A percentile compares a stretch with the other conserved stretches of the same genome.
These are phyloP conservation scores for Tachina lurida DNA, from an alignment of 2,888 invertebrate genomes.

Conservation along the genomic window DNA sequence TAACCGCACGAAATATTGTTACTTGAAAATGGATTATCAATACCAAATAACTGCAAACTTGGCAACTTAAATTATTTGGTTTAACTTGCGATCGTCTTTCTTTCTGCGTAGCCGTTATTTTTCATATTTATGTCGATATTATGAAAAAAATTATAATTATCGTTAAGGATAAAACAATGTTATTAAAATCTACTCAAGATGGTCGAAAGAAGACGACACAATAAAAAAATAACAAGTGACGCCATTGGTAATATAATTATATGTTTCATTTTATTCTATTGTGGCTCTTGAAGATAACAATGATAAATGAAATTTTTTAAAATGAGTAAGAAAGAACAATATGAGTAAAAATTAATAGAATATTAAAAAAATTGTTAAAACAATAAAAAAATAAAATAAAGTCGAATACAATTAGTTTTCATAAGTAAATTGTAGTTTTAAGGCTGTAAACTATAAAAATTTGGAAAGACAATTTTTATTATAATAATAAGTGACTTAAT, in stretches of 20 bases:
- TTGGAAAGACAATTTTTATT: not conserved
- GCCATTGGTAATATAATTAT: slow-evolving; percentile 30
- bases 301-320: not conserved
- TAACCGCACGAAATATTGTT: too few species aligned
- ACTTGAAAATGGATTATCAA: too few species aligned
- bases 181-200: slow-evolving; percentile 31
- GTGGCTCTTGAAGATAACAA: not conserved
- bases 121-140: not conserved
- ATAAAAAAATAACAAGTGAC: slow-evolving; percentile 21
- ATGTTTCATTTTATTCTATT: not conserved
- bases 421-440: too few species aligned
- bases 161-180: slow-evolving; percentile 10
- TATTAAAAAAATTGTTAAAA: not conserved
- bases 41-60: too few species aligned
- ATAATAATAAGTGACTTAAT: not conserved
- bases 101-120: not conserved
- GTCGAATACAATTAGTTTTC: too few species aligned
- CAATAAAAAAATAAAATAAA: not conserved
- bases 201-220: not conserved
- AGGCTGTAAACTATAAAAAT: too few species aligned
- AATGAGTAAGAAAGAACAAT: not conserved
- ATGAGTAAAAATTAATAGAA: not conserved
- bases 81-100: not conserved
- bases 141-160: not conserved
- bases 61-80: not conserved